Percentiles rank a stretch among this genome's conserved stretches.
Evolutionary conservation across 2,113 vertebrate genomes (phyloP).

Genomic region (Scomber japonicus): DNA sequence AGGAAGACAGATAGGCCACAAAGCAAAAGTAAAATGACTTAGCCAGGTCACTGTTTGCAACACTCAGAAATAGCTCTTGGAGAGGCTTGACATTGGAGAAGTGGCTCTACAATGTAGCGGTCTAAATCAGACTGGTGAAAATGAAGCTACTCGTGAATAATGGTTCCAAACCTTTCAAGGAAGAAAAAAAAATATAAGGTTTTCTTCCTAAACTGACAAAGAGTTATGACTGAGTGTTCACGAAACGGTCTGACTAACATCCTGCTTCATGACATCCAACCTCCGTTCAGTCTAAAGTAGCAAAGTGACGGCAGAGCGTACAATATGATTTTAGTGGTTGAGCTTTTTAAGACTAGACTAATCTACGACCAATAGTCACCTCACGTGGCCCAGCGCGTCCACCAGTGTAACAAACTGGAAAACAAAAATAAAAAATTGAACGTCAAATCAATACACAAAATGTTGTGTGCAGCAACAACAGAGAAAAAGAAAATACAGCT

Average conservation of each 20-base stretch:
- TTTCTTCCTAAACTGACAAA: constrained; percentile 35
- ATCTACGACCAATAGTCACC: constrained; percentile 83
- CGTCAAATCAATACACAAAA: constrained; percentile 40
- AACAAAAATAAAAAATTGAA: constrained; percentile 54
- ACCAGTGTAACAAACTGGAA: constrained; percentile 78
- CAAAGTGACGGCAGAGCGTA: constrained; percentile 69
- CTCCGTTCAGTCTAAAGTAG: constrained; percentile 70
- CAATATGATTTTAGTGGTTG: constrained; percentile 76
- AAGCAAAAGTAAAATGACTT: constrained; percentile 74
- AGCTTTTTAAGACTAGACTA: constrained; percentile 65
- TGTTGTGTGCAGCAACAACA: background rate
- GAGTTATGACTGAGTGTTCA: constrained; percentile 79
- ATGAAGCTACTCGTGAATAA: constrained; percentile 26
- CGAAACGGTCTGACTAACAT: constrained; percentile 76
- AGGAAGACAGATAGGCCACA: constrained; percentile 75
- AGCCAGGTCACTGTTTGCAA: constrained; percentile 77
- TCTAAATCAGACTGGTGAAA: constrained; percentile 39
- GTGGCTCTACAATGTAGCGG: constrained; percentile 31
- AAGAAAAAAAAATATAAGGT: constrained; percentile 23
- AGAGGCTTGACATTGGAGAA: constrained; percentile 57
- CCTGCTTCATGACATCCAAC: constrained; percentile 78
- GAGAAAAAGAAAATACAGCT: background rate
- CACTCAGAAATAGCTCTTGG: constrained; percentile 79
- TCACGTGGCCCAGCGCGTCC: constrained; percentile 71
- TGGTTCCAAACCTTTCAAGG: constrained; percentile 4